Conservation (phyloP, 2,113 vertebrate species). For the Tretioscincus oriximinensis region DNA sequence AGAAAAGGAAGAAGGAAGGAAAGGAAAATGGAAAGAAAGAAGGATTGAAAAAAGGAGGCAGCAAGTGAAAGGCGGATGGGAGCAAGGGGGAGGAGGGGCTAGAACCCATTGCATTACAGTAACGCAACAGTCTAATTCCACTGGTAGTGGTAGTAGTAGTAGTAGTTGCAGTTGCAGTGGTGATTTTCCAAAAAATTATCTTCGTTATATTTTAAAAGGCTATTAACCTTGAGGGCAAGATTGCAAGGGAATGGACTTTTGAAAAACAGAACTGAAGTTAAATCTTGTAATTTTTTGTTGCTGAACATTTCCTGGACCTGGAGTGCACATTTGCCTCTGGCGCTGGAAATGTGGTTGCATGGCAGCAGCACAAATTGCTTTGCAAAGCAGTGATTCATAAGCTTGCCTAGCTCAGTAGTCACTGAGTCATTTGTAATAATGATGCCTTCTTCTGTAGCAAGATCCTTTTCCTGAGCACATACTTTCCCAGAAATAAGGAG, state of each 20-base stretch:
- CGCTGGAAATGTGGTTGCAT: background rate
- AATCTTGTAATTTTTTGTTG: background rate
- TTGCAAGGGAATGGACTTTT: background rate
- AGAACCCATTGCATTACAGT: no score
- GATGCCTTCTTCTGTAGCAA: background rate
- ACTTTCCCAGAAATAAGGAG: background rate
- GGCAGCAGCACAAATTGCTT: background rate
- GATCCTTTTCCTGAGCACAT: background rate
- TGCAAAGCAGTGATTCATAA: background rate
- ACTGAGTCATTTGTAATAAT: background rate
- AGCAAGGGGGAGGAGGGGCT: no score
- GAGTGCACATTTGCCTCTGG: background rate
- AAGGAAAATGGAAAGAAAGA: no score
- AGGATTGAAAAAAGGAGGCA: no score
- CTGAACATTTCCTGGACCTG: background rate
- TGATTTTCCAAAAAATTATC: background rate
- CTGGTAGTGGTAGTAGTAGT: no score
- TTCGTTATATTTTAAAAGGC: background rate
- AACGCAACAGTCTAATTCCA: no score
- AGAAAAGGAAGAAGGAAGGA: no score
- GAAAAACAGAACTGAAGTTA: background rate
- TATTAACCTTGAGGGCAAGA: background rate
- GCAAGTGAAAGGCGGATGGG: no score
- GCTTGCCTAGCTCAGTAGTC: background rate
- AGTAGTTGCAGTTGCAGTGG: no score